Evolutionary conservation across 2,113 vertebrate genomes (phyloP).

Genomic region (Prunella himalayana): DNA sequence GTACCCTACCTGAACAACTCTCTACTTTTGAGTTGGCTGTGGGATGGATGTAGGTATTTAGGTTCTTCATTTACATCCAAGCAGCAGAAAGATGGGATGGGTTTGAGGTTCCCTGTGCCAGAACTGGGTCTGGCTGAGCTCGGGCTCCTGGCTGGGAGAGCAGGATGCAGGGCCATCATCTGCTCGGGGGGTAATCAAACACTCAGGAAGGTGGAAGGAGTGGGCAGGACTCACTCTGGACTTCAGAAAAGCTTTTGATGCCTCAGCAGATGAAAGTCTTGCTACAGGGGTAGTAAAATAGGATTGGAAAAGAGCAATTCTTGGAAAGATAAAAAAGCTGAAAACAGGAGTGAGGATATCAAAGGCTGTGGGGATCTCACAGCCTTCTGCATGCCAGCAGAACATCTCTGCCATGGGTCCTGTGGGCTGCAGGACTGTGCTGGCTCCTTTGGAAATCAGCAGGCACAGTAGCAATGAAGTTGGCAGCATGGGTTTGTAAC

Average conservation of each 20-base stretch:
- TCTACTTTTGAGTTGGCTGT: rapidly evolving
- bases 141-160: not conserved
- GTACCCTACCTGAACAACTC: not conserved
- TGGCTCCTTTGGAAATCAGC: not conserved
- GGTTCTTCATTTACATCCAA: not conserved
- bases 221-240: not conserved
- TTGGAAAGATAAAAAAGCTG: not conserved
- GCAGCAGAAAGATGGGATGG: not conserved
- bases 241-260: conserved; percentile 27
- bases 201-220: not conserved
- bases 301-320: not conserved
- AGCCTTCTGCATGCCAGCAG: not conserved
- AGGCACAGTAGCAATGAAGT: not conserved
- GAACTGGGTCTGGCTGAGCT: not conserved
- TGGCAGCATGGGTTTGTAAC: not conserved
- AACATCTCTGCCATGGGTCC: not conserved
- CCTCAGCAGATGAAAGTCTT: conserved; percentile 5
- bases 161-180: not conserved
- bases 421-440: not conserved
- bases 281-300: not conserved
- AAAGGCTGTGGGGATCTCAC: not conserved
- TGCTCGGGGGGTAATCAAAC: not conserved
- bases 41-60: not conserved
- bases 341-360: not conserved
- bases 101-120: not conserved